Base-by-base conservation (phyloP, 2,113 vertebrate genomes). In the Pogona vitticeps region DNA sequence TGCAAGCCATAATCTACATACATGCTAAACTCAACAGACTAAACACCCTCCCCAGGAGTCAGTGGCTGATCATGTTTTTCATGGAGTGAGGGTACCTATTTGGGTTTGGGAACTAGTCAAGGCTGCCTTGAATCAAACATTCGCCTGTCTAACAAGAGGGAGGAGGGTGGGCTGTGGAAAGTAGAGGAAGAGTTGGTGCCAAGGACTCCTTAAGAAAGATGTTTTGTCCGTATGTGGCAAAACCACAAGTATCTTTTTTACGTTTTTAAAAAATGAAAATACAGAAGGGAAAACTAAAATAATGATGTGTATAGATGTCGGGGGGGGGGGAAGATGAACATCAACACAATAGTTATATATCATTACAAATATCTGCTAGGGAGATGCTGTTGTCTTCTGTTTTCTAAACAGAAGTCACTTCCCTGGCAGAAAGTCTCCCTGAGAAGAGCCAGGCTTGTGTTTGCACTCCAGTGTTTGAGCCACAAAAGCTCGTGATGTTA, bases 41-140 rank as follows among this genome's bases (percentile, higher is more conserved):
- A 88, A 88, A 93, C 91, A 95, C 18, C 21, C 80, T 88, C 75
- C 18, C 72, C 10, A 0, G 77, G 1, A 36, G 89, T 90, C 86
- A 84, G 83, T 61, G 73, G 33, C 72, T 89, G 91, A 91, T 92
- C 91, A 94, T 58, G 1, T 38, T 76, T 71, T 0, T 40, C 42
- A 77, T 0, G 0, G 82, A 82, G n/a, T 28, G 13, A 72, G 76
- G 91, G 84, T 82, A 86, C 83, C 85, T 94, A 80, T 94, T 88
- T 92, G 90, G 89, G 88, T 94, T 96, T 95, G 80, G 87, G 76
- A 82, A 40, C 0, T 20, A 28, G 85, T 89, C 94, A 94, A 94
- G 92, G 91, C 85, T 91, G 76, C 59, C 61, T 75, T 80, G 52
- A 73, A 12, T 59, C 33, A 58, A 26, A 23, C 33, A 31, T 1